Evolutionary conservation across 2,797 vertebrate genomes (phyloP).

Genomic region (Sciurus carolinensis): DNA sequence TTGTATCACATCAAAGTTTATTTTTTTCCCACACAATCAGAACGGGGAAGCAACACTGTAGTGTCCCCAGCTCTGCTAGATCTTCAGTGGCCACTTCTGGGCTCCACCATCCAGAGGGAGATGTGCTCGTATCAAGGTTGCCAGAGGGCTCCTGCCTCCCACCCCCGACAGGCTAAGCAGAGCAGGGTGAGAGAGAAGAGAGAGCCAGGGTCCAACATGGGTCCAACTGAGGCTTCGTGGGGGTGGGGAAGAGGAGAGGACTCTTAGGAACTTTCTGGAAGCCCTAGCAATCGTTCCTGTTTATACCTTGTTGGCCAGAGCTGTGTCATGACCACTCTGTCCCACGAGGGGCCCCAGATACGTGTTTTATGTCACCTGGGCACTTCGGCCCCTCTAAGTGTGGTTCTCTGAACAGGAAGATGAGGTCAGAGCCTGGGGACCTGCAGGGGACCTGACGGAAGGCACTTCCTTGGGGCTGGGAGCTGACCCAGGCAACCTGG

Average conservation of each 20-base stretch:
- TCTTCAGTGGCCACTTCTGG: neutral
- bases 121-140: fast-evolving
- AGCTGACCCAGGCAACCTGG: neutral
- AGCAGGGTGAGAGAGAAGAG: neutral
- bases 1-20: neutral
- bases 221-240: neutral
- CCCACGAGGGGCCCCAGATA: neutral
- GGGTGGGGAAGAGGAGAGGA: fast-evolving
- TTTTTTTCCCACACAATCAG: neutral
- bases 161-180: neutral
- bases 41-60: neutral
- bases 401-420: neutral
- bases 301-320: neutral
- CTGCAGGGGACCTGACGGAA: neutral
- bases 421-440: neutral
- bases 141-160: neutral
- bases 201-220: neutral
- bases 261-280: conserved; percentile 8
- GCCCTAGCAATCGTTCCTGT: neutral
- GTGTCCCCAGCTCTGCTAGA: neutral
- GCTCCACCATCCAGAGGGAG: neutral
- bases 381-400: neutral
- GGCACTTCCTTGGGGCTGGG: neutral
- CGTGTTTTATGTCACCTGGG: neutral
- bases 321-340: neutral